Evolutionary conservation across 2,113 vertebrate genomes (phyloP), one percentile per base, ranked within the genome.

Genomic region (Cololabis saira): DNA sequence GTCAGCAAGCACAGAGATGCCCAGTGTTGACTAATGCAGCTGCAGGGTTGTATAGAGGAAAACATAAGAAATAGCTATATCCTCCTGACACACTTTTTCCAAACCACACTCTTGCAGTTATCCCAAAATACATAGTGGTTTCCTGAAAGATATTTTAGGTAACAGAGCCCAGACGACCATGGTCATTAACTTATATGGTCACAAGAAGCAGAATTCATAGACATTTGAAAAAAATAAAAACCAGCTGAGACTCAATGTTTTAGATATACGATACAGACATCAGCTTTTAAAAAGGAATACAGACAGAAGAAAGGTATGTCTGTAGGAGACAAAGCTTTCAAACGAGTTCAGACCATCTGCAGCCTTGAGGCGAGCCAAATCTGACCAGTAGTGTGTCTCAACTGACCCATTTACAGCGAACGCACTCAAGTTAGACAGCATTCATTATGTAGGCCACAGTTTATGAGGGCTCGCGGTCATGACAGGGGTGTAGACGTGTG

Each of bases 71-170:
- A 81, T 14, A 43, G 21, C 22, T 3, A 27, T 54, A 5, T n/a
- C 58, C 65, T 60, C 24, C 61, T 40, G 58, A 77, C 17, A 30
- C 1, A 22, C 19, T 33, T 45, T 72, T 66, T 68, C 56, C 53
- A 53, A 67, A 70, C 49, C 50, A 27, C 66, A 71, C 27, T 50
- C 12, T 52, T 40, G 15, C 64, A 30, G n/a, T 11, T 47, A 71
- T 88, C 73, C 67, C 53, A 74, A 80, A 87, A 89, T 82, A 81
- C 45, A 59, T 21, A 40, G 63, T 40, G 64, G 76, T 60, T 76
- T 66, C 52, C 55, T 52, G 15, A 22, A 45, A 61, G 60, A 57
- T 73, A 67, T 75, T 77, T 73, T 11, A 73, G 63, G 65, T 71
- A 82, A 74, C 27, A 16, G 45, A 58, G 52, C 49, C 47, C 45